A percentile compares a stretch with the other conserved stretches of the same genome.
phyloP scores from a whole-genome alignment of 2,888 invertebrate genomes.

The Spodoptera picta region DNA sequence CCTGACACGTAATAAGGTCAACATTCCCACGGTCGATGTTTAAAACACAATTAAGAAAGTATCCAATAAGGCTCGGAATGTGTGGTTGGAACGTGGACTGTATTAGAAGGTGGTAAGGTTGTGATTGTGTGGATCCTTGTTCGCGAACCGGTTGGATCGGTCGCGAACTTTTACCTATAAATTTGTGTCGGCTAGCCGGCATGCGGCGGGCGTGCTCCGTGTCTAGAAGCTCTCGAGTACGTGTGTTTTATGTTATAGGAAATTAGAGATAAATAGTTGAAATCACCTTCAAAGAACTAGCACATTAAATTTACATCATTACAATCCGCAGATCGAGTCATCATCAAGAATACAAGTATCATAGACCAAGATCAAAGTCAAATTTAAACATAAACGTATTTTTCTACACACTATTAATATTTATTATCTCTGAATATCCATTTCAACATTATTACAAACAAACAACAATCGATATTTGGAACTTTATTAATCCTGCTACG shows the following conservation, averaged over 20 bases:
- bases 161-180: conserved; percentile 89
- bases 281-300: neutral
- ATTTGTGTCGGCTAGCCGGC: conserved; percentile 86
- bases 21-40: conserved; percentile 74
- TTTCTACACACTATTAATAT: no score
- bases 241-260: conserved; percentile 66
- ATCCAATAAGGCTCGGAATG: conserved; percentile 77
- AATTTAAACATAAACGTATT: no score
- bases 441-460: no score
- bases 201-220: conserved; percentile 72
- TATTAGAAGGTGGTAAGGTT: conserved; percentile 69
- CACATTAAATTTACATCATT: no score
- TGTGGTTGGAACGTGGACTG: conserved; percentile 69
- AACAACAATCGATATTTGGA: no score
- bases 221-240: conserved; percentile 78
- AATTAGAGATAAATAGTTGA: conserved; percentile 47
- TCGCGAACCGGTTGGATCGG: conserved; percentile 82
- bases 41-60: conserved; percentile 87
- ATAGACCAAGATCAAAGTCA: no score
- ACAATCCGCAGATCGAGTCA: no score
- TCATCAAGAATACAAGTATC: no score
- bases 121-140: conserved; percentile 63
- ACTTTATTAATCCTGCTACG: no score
- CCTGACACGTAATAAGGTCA: conserved; percentile 76
- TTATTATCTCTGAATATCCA: no score